A percentile compares a stretch with the other conserved stretches of the same genome.
These are phyloP conservation scores for Eptesicus fuscus DNA, from an alignment of 2,113 vertebrate genomes.

Conservation along the genomic window DNA sequence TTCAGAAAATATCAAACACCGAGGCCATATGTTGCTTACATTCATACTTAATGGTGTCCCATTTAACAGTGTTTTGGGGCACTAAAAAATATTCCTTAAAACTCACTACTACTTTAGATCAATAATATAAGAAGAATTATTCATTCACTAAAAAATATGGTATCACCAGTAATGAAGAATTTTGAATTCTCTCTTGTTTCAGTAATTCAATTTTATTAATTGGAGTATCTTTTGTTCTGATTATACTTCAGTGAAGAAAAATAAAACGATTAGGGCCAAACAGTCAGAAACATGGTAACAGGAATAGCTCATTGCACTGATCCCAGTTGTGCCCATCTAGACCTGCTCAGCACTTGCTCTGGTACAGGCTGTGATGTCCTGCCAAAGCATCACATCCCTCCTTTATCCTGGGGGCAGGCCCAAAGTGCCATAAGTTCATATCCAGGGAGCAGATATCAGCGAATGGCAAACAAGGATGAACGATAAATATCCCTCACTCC, in stretches of 20 bases:
- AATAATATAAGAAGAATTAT: conserved; percentile 1
- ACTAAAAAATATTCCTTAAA: background rate
- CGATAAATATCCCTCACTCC: background rate
- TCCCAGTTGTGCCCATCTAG: background rate
- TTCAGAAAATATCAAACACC: conserved; percentile 15
- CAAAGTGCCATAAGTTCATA: background rate
- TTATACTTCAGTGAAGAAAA: background rate
- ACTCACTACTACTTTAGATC: background rate
- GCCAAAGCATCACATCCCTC: background rate
- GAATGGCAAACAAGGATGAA: background rate
- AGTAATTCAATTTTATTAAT: background rate
- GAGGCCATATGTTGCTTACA: background rate
- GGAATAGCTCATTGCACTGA: background rate
- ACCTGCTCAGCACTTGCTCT: background rate
- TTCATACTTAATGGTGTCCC: background rate
- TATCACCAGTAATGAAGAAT: background rate
- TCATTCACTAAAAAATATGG: background rate
- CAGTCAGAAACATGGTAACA: background rate
- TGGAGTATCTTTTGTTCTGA: background rate
- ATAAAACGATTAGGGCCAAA: background rate
- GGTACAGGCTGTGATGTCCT: background rate
- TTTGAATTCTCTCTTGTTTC: background rate
- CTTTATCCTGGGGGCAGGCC: background rate
- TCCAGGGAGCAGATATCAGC: background rate
- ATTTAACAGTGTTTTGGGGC: background rate